These are phyloP conservation scores for Oreochromis grahami DNA, from an alignment of 2,797 vertebrate genomes.

Conservation along the genomic window DNA sequence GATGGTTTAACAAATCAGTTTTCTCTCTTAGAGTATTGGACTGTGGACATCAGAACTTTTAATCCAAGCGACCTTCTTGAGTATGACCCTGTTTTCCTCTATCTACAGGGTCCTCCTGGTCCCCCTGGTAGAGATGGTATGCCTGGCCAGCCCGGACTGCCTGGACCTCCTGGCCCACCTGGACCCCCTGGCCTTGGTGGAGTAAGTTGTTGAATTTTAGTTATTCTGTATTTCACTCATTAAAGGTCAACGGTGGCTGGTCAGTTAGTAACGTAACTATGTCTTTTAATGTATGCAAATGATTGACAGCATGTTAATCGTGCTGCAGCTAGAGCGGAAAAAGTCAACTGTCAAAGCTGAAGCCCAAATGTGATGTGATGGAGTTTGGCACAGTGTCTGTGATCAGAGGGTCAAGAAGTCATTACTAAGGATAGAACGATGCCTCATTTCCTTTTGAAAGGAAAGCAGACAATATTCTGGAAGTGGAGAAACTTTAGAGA, in stretches of 20 bases:
- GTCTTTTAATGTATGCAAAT: background rate
- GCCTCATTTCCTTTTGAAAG: background rate
- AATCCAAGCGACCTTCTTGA: background rate
- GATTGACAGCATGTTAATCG: background rate
- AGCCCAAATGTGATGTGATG: background rate
- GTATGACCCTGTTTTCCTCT: background rate
- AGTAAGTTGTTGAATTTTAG: slow-evolving; percentile 78
- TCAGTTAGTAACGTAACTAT: background rate
- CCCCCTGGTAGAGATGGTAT: slow-evolving; percentile 88
- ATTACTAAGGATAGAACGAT: background rate
- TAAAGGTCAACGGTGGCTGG: background rate
- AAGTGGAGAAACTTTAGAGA: background rate
- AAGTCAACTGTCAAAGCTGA: background rate
- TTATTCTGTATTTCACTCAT: background rate
- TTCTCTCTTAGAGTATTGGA: background rate
- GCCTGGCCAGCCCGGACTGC: slow-evolving; percentile 84
- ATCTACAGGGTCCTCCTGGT: slow-evolving; percentile 81
- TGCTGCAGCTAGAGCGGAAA: background rate
- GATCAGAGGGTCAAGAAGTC: slow-evolving; percentile 7
- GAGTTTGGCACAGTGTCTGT: background rate
- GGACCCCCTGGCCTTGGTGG: slow-evolving; percentile 92
- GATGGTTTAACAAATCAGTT: background rate
- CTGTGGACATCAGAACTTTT: background rate
- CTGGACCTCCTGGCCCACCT: slow-evolving; percentile 88
- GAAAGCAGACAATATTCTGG: background rate